A percentile compares a stretch with the other conserved stretches of the same genome.
These are phyloP conservation scores for Nothobranchius kuhntae DNA, from an alignment of 2,113 vertebrate species.

Conservation along the genomic window DNA sequence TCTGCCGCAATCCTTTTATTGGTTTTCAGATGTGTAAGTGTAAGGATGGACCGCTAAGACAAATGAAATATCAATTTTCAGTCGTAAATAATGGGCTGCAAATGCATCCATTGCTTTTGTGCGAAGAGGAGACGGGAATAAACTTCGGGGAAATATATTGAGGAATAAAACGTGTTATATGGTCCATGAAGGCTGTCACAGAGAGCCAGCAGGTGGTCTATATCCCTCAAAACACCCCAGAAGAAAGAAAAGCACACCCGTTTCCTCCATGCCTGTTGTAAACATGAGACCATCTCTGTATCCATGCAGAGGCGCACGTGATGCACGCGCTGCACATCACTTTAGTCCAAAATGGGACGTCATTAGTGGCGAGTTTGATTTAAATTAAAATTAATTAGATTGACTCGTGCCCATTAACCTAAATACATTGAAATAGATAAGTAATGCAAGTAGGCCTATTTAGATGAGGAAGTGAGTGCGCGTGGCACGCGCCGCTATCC, in stretches of 20 bases:
- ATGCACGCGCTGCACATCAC: slow-evolving; percentile 61
- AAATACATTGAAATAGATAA: slow-evolving; percentile 78
- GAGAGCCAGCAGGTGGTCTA: slow-evolving; percentile 61
- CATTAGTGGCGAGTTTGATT: slow-evolving; percentile 76
- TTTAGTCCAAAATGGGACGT: slow-evolving; percentile 70
- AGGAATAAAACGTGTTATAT: slow-evolving; percentile 61
- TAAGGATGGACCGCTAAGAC: slow-evolving; percentile 84
- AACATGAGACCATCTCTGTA: slow-evolving; percentile 23
- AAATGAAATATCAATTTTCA: slow-evolving; percentile 84
- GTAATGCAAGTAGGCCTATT: slow-evolving; percentile 76
- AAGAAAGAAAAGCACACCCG: slow-evolving; percentile 8
- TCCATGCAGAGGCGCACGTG: slow-evolving; percentile 36
- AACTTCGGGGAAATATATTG: slow-evolving; percentile 40
- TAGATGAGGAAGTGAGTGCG: slow-evolving; percentile 68
- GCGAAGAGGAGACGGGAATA: slow-evolving; percentile 35
- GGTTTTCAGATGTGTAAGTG: slow-evolving; percentile 90
- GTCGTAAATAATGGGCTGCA: slow-evolving; percentile 76
- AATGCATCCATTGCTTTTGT: slow-evolving; percentile 75
- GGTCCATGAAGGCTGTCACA: slow-evolving; percentile 52
- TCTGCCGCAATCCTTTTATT: slow-evolving; percentile 87
- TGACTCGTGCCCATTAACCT: slow-evolving; percentile 78
- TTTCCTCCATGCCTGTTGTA: slow-evolving; percentile 13
- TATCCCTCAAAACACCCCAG: slow-evolving; percentile 16
- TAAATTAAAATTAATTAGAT: slow-evolving; percentile 79
- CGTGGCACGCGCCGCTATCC: slow-evolving; percentile 66